Evolutionary conservation across 2,888 invertebrate species (phyloP).

Genomic region (Incurvaria masculella): DNA sequence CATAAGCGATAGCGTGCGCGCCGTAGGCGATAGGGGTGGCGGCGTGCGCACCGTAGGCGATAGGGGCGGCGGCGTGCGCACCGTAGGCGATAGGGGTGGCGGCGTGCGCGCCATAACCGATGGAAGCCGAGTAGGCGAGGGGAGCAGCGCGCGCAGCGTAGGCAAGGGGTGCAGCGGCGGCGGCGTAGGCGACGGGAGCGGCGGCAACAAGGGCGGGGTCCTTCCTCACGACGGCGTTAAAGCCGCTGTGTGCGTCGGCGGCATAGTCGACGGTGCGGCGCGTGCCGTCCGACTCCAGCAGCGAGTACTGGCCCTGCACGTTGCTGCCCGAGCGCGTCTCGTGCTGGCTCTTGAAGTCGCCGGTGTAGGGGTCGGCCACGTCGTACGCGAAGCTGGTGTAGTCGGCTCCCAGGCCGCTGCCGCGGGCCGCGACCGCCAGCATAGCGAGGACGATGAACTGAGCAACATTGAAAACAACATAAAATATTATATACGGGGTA

Average conservation of each 20-base stretch:
- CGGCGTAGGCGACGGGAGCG: constrained; percentile 8
- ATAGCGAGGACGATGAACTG: constrained; percentile 23
- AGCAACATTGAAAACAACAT: constrained; percentile 8
- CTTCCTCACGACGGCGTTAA: constrained; percentile 53
- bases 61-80: too few species aligned
- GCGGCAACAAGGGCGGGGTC: constrained; percentile 14
- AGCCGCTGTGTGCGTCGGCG: constrained; percentile 44
- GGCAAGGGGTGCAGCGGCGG: not conserved
- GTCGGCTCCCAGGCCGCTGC: constrained; percentile 20
- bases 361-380: constrained; percentile 36
- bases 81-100: too few species aligned
- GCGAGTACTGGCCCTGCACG: constrained; percentile 48
- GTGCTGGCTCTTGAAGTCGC: constrained; percentile 37
- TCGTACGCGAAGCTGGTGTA: constrained; percentile 32
- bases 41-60: too few species aligned
- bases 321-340: constrained; percentile 37
- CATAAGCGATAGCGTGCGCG: too few species aligned
- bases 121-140: not conserved
- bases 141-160: constrained; percentile 5
- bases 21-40: too few species aligned
- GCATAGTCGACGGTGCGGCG: constrained; percentile 53
- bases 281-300: constrained; percentile 50
- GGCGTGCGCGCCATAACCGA: too few species aligned
- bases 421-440: constrained; percentile 21
- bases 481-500: too few species aligned